phyloP scores from a whole-genome alignment of 2,797 vertebrate genomes.

The Furcifer pardalis region DNA sequence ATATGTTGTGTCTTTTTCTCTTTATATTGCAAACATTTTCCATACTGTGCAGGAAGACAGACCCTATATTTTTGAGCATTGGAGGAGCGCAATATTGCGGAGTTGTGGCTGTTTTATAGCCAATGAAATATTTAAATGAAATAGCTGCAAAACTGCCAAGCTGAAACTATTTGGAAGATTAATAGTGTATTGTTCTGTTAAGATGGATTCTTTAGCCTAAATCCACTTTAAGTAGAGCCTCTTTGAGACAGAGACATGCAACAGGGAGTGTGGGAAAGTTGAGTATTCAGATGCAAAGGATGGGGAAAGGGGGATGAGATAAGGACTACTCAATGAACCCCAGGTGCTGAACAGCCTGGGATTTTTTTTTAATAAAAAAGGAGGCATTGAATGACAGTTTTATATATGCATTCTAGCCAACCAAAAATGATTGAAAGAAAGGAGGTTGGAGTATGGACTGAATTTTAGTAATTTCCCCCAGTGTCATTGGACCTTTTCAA shows the following conservation, averaged over 20 bases:
- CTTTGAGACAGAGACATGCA: constrained; percentile 34
- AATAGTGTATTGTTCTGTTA: constrained; percentile 66
- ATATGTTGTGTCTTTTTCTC: constrained; percentile 47
- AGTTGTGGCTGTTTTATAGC: constrained; percentile 36
- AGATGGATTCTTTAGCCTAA: constrained; percentile 53
- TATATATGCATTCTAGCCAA: constrained; percentile 6
- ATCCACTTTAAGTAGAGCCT: constrained; percentile 58
- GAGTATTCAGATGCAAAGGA: constrained; percentile 25
- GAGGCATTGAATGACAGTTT: constrained; percentile 5
- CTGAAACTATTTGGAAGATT: constrained; percentile 42
- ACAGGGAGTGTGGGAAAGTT: constrained; percentile 63
- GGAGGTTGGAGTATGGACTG: background rate
- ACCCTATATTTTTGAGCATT: background rate
- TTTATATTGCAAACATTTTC: constrained; percentile 26
- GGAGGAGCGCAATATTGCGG: background rate
- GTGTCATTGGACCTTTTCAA: background rate
- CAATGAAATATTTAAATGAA: constrained; percentile 67
- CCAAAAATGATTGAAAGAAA: constrained; percentile 3
- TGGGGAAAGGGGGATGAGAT: background rate
- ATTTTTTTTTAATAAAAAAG: background rate
- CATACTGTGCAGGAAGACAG: fast-evolving
- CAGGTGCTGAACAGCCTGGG: constrained; percentile 24
- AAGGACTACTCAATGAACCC: constrained; percentile 37
- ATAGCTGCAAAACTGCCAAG: constrained; percentile 54
- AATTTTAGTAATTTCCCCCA: background rate